Evolutionary conservation across 2,888 invertebrate species (phyloP).

Genomic region (Drosophila basisetae): DNA sequence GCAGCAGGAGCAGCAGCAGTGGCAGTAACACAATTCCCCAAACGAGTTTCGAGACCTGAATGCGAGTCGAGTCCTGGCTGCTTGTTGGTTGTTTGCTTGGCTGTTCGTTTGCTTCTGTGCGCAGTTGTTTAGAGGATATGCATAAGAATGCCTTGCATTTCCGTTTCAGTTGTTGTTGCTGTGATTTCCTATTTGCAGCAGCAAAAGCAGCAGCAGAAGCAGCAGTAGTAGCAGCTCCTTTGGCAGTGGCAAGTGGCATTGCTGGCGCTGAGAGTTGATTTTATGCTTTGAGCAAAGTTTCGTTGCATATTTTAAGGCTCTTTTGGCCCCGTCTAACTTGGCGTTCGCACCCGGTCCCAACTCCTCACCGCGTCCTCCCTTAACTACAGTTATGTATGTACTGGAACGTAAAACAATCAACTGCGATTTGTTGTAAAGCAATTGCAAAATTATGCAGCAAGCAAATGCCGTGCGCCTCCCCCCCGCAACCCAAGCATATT

Average conservation of each 20-base stretch:
- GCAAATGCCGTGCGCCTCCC: conserved; percentile 8
- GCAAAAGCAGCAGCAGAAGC: too few relatives aligned
- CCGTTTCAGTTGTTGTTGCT: conserved; percentile 71
- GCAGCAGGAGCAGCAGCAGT: conserved; percentile 21
- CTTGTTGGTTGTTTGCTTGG: conserved; percentile 32
- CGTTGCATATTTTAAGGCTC: conserved; percentile 80
- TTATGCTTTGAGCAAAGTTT: conserved; percentile 80
- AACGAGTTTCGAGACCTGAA: conserved; percentile 55
- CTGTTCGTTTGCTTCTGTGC: conserved; percentile 27
- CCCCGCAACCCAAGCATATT: conserved; percentile 42
- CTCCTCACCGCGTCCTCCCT: background rate
- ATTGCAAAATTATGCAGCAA: conserved; percentile 78
- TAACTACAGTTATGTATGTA: conserved; percentile 52
- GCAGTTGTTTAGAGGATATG: conserved; percentile 80
- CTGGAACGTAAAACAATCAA: conserved; percentile 75
- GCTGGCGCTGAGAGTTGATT: conserved; percentile 70
- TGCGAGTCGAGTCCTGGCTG: conserved; percentile 33
- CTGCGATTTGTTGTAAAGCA: conserved; percentile 81
- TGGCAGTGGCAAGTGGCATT: conserved; percentile 65
- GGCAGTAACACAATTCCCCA: conserved; percentile 64
- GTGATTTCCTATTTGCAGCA: conserved; percentile 72
- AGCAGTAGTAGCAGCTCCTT: conserved; percentile 41
- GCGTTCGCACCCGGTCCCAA: conserved; percentile 1
- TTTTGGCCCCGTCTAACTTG: conserved; percentile 48
- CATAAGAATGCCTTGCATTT: conserved; percentile 82